These are phyloP conservation scores for Acleris literana DNA, from an alignment of 2,888 invertebrate genomes.

Conservation along the genomic window DNA sequence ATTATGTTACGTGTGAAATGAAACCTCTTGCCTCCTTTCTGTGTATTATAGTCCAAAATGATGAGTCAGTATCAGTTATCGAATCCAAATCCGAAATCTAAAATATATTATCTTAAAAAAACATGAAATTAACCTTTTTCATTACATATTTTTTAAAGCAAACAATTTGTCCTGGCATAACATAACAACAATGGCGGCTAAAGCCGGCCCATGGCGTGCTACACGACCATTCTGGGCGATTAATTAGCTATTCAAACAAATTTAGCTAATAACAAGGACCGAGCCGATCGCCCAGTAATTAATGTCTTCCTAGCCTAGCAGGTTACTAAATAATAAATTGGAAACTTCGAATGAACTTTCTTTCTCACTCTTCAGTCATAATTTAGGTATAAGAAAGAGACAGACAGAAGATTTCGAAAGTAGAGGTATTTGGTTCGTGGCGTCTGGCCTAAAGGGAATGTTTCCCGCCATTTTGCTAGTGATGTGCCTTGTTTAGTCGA, in stretches of 20 bases:
- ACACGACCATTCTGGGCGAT: slow-evolving; percentile 56
- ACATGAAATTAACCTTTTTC: too few relatives aligned
- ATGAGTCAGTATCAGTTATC: too few relatives aligned
- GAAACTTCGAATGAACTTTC: neutral
- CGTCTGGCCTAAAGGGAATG: slow-evolving; percentile 12
- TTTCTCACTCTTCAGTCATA: too few relatives aligned
- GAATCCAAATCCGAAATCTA: too few relatives aligned
- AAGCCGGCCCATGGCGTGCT: slow-evolving; percentile 58
- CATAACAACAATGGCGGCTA: slow-evolving; percentile 1
- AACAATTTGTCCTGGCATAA: neutral
- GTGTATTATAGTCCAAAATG: too few relatives aligned
- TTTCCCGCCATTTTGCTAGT: slow-evolving; percentile 23
- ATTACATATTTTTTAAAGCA: too few relatives aligned
- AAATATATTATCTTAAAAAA: too few relatives aligned
- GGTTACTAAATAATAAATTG: slow-evolving; percentile 37
- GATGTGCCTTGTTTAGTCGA: neutral
- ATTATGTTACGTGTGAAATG: too few relatives aligned
- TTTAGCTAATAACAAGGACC: slow-evolving; percentile 70
- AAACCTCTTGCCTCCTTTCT: too few relatives aligned
- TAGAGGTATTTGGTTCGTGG: slow-evolving; percentile 9
- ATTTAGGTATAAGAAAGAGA: too few relatives aligned
- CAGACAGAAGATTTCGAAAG: too few relatives aligned
- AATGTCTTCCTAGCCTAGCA: slow-evolving; percentile 53
- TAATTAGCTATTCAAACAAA: slow-evolving; percentile 79
- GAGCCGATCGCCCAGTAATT: slow-evolving; percentile 64